Evolutionary conservation across 2,797 vertebrate genomes (phyloP), one percentile per base, ranked within the genome.

Genomic region (Poeciliopsis paucimaculata): DNA sequence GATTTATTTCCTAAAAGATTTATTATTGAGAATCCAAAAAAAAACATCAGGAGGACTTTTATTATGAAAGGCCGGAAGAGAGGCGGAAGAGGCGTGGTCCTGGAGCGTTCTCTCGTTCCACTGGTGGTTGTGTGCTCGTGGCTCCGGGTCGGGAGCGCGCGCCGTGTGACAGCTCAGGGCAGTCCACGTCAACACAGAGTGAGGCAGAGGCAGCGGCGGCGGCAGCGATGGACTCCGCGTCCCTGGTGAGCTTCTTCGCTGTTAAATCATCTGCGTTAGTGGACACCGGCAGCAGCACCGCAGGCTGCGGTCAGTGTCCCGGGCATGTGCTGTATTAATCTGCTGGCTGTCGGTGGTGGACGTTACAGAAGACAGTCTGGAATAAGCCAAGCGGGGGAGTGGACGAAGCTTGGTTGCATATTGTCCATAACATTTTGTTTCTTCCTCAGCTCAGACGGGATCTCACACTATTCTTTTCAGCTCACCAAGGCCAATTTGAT

Each of bases 181-280:
- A 95, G 95, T 96, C 96, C 96, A 96, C 96, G 96, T 96, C 96
- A 95, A 96, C 96, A 96, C 93, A 92, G 76, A 78, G 88, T 82
- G 88, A 89, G 86, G 81, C 86, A 31, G 78, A 23, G 66, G 39
- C 55, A 1, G 53, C 26, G 47, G 47, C 18, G 26, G 55, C 86
- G 34, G 87, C 90, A 90, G 91, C 89, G 88, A 96, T 96, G 95
- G 95, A 96, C 88, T 94, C 93, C 90, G 46, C 88, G 87, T 92
- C 94, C 93, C 92, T 90, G 96, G 96, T 96, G 92, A 92, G 95
- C 46, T 28, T 76, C 78, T 71, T 77, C 80, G n/a, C 55, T 77
- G 73, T 46, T 66, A 34, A 55, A 46, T 18, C 51, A 36, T 34
- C 7, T 36, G 31, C 62, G 60, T 20, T 36, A 9, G 16, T 64